A percentile compares a stretch with the other conserved stretches of the same genome.
Conservation (phyloP, 1,140 invertebrate genomes). For the Adelges cooleyi region DNA sequence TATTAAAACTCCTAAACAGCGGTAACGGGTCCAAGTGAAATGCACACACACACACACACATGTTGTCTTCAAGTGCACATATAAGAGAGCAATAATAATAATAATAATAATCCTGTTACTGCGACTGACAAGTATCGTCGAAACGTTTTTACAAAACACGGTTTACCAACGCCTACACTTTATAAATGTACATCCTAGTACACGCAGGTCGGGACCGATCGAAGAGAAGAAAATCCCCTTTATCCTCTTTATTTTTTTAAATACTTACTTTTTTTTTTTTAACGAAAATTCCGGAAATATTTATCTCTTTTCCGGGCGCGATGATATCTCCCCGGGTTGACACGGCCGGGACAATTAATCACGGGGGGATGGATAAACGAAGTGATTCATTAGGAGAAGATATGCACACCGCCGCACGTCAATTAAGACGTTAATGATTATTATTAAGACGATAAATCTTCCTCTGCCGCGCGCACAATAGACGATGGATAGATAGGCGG, state of each 20-base stretch:
- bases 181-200: too few species aligned
- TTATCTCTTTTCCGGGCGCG: background rate
- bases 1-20: slow-evolving; percentile 28
- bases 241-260: background rate
- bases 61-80: background rate
- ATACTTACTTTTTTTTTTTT: background rate
- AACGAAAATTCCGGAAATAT: background rate
- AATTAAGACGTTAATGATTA: background rate
- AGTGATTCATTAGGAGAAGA: background rate
- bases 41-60: background rate
- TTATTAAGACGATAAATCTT: background rate
- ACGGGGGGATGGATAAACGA: background rate
- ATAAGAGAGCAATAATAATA: too few species aligned
- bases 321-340: background rate
- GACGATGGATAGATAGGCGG: too few species aligned
- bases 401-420: background rate
- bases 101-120: too few species aligned
- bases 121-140: slow-evolving; percentile 1
- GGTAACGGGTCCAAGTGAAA: background rate
- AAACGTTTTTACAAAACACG: slow-evolving; percentile 11
- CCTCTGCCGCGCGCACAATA: too few species aligned
- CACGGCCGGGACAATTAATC: background rate
- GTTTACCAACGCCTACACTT: background rate
- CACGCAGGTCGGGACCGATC: too few species aligned
- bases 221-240: background rate